Percentiles rank a stretch among this genome's conserved stretches.
These are phyloP conservation scores for Gibbula magus DNA, from an alignment of 2,888 invertebrate species.

Conservation along the genomic window DNA sequence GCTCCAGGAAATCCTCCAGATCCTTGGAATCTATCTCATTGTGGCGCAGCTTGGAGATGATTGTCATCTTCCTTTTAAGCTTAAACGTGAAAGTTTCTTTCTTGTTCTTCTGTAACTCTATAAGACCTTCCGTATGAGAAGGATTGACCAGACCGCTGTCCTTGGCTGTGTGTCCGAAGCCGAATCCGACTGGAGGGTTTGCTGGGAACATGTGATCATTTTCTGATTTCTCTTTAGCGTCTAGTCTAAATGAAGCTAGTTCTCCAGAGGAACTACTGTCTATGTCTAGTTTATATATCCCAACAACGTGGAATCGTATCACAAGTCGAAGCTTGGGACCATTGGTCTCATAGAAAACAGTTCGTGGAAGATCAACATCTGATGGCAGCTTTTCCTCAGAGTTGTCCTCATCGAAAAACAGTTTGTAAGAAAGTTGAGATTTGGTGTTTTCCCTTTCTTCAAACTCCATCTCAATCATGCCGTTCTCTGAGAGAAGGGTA, in stretches of 20 bases:
- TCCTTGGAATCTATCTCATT: neutral
- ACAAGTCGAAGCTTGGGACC: conserved; percentile 27
- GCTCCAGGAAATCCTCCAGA: neutral
- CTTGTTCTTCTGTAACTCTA: neutral
- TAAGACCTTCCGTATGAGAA: neutral
- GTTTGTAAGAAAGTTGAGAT: conserved; percentile 38
- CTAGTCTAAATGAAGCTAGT: conserved; percentile 57
- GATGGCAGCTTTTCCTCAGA: neutral
- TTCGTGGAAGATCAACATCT: conserved; percentile 25
- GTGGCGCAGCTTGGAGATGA: neutral
- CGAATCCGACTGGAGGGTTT: conserved; percentile 53
- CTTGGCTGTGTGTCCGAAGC: conserved; percentile 50
- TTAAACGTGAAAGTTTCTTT: neutral
- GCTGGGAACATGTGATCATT: conserved; percentile 49
- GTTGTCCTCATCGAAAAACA: conserved; percentile 32
- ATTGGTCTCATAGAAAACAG: conserved; percentile 31
- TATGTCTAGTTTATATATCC: neutral
- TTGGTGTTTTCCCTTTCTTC: conserved; percentile 17
- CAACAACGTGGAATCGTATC: conserved; percentile 32
- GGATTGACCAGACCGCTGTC: conserved; percentile 49
- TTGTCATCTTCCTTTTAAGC: neutral
- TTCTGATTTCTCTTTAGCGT: conserved; percentile 42
- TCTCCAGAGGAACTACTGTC: neutral
- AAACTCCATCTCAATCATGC: conserved; percentile 39
- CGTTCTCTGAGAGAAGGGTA: conserved; percentile 34